Base-by-base conservation (phyloP, 2,797 vertebrate species). In the Pipistrellus pipistrellus region DNA sequence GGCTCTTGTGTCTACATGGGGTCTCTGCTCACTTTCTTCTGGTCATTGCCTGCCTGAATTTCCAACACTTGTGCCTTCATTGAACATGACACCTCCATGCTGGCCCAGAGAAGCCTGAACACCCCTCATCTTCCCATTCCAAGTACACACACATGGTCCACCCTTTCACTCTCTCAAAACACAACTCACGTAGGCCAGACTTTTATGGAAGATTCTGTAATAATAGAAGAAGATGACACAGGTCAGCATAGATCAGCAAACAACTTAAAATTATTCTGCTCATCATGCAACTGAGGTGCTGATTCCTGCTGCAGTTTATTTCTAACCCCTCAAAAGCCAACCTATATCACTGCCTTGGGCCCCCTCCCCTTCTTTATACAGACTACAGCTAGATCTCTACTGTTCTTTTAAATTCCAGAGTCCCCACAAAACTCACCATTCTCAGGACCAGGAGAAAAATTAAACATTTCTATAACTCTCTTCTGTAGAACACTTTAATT, bases 401-500 rank as follows among this genome's bases (percentile, higher is more conserved):
- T 53, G 13, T 2, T 14, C 20, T 10, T 44, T 21, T 38, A 82
- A 69, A 32, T 69, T 68, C 66, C 46, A 21, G 15, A 25, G 6
- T 73, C 21, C 23, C 46, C 48, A 51, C 12, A 17, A 66, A 90
- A 89, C 12, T 82, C 51, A 72, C 25, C 44, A 86, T 44, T 84
- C 51, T 76, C 25, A 59, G 35, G 44, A 14, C n/a, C 38, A 80
- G 66, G 44, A 76, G 59, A 75, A 83, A 93, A 93, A 82, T 73
- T 41, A 66, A 83, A 64, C 46, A 71, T 62, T 75, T n/a, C 71
- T 86, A 8, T 46, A 66, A 46, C 78, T 92, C 59, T 57, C 75
- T 88, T 93, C 57, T 66, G 7, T 81, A 51, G 71, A 84, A 73
- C 8, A 71, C 51, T 81, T 77, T 48, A 83, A 80, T 76, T 71